Conservation (phyloP, 2,888 invertebrate species). For the Drosophila melanosoma region DNA sequence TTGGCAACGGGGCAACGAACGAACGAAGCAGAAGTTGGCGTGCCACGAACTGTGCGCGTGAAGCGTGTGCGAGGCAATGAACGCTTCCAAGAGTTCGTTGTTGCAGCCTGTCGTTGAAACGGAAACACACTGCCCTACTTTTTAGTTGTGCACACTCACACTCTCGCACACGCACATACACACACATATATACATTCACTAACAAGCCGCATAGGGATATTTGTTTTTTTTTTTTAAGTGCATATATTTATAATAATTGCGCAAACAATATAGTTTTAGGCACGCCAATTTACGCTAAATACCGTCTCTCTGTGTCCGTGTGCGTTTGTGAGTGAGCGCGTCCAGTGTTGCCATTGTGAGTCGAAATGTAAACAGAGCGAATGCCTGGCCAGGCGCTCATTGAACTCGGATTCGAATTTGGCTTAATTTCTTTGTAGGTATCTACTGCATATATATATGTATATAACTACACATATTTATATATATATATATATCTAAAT, state of each 20-base stretch:
- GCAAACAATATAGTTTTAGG: conserved; percentile 37
- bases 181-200: conserved; percentile 1
- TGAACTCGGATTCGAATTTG: conserved; percentile 68
- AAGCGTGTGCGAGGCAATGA: conserved; percentile 63
- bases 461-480: conserved; percentile 24
- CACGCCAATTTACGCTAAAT: conserved; percentile 50
- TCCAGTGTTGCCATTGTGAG: conserved; percentile 44
- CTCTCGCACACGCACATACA: conserved; percentile 31
- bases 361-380: conserved; percentile 68
- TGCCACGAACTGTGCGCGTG: conserved; percentile 37
- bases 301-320: not conserved
- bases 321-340: not conserved
- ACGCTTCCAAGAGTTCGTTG: conserved; percentile 56
- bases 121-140: conserved; percentile 85
- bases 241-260: conserved; percentile 38
- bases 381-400: conserved; percentile 58
- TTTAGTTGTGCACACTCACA: conserved; percentile 63
- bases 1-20: conserved; percentile 33
- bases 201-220: conserved; percentile 32
- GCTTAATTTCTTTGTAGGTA: conserved; percentile 71
- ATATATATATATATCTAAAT: conserved; percentile 22
- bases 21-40: conserved; percentile 10
- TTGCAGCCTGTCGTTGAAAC: conserved; percentile 69
- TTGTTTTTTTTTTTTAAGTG: not conserved
- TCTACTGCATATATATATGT: conserved; percentile 53